Evolutionary conservation across 2,888 invertebrate genomes (phyloP), one percentile per base, ranked within the genome.

Genomic region (Oxytorus armatus): DNA sequence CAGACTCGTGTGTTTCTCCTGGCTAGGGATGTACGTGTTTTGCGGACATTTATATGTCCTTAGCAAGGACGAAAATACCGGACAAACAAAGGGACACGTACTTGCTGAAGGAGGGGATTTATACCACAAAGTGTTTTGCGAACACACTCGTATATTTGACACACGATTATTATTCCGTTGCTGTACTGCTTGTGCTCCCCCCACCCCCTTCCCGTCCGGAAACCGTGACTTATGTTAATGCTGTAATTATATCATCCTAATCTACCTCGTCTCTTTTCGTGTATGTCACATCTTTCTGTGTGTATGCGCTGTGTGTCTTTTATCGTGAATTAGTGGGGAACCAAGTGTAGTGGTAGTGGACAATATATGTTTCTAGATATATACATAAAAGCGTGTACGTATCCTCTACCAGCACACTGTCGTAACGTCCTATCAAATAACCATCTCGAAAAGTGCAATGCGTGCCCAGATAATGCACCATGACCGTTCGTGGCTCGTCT

Each of bases 241-340:
- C 87, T 87, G 90, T 90, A 92, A 92, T 92, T 92, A 92, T 92
- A 92, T 92, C 91, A 90, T 89, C 89, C 90, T 91, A 91, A 91
- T 92, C 92, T 91, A 88, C 88, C 86, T 85, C 86, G 86, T 88
- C 86, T 87, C 86, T 69, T 84, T 49, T 55, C 69, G 42, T 44
- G 65, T 69, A 57, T 53, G 49, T 23, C n/a, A 18, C 10, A 49
- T 51, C 8, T 55, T 14, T 42, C 10, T 4, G 25, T 51, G 39
- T 59, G 39, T 68, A 44, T 42, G 8, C 36, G 49, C 16, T 51
- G 53, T 49, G 61, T 61, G 39, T 42, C 51, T 47, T 36, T 47
- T 42, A 14, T 59, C 44, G n/a, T 21, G 59, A 47, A 59, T 59
- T 49, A 49, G 14, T 70, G 42, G 49, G 14, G 49, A 59, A 10